Evolutionary conservation across 2,797 vertebrate species (phyloP), one percentile per base, ranked within the genome.

Genomic region (Ataeniobius toweri): DNA sequence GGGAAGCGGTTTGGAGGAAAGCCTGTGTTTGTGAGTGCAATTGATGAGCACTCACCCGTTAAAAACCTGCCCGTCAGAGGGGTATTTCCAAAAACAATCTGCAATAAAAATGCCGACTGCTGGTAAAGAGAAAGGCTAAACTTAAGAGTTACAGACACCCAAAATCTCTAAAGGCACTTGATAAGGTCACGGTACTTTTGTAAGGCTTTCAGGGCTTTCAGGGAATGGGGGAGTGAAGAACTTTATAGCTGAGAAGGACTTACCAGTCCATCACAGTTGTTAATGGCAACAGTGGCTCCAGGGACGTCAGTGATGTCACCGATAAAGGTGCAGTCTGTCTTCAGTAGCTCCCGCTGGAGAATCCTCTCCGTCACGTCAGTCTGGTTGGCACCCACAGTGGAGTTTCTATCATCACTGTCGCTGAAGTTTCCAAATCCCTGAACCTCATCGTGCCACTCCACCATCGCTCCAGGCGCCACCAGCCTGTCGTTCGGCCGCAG

Each of bases 201-300:
- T 53, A 26, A 41, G 65, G 84, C 36, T 4, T 36, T 36, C 36
- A 44, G 22, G 36, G 58, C 56, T 69, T 75, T 59, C 55, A 51
- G 2, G 51, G 76, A 77, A 26, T 48, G 28, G 2, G 46, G 77
- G 74, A n/a, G 70, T 7, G 0, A 50, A 26, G 24, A 67, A 59
- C 48, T 87, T 88, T 85, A 86, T 13, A 13, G 71, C 59, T 0
- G 63, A 83, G 72, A 59, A 80, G 58, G 71, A 95, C 98, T 98
- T 96, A 99, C 98, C 97, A 99, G 95, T 76, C 98, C 98, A 39
- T 99, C 98, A 67, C 98, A 99, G 95, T 99, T 99, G 97, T 97
- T 99, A 90, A 99, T 96, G 85, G 98, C 98, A 85, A 99, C 98
- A 0, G 97, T 96, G 26, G 97, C 97, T 83, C 97, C 97, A 0